Conservation (phyloP, 2,888 invertebrate genomes). For the Quadriops clusia region DNA sequence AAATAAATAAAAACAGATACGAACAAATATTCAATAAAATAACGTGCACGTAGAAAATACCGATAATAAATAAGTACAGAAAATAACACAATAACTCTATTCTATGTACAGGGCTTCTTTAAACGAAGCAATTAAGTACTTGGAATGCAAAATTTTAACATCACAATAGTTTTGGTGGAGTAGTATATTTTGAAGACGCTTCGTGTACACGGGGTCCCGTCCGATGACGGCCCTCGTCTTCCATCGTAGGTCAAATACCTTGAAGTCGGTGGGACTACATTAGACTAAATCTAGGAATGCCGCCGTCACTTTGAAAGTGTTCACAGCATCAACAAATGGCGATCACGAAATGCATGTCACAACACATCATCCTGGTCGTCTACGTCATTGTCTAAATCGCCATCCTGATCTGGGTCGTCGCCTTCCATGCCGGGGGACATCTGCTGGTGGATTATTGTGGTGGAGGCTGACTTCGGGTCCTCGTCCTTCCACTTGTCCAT, state of each 20-base stretch:
- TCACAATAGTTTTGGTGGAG: too few relatives aligned
- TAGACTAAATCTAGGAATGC: constrained; percentile 25
- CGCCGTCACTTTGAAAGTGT: constrained; percentile 30
- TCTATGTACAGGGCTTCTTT: too few relatives aligned
- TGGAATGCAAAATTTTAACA: too few relatives aligned
- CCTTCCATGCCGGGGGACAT: constrained; percentile 37
- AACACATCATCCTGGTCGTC: constrained; percentile 47
- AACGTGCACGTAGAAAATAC: too few relatives aligned
- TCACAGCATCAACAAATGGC: constrained; percentile 38
- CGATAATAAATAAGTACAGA: too few relatives aligned
- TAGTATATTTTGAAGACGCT: too few relatives aligned
- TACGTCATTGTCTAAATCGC: constrained; percentile 42
- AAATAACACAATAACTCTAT: too few relatives aligned
- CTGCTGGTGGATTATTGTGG: constrained; percentile 33
- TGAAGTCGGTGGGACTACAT: constrained; percentile 24
- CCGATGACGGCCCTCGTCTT: too few relatives aligned
- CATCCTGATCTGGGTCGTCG: constrained; percentile 36
- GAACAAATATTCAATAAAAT: too few relatives aligned
- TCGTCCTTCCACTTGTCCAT: constrained; percentile 99
- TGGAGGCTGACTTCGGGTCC: constrained; percentile 51
- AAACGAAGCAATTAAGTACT: too few relatives aligned
- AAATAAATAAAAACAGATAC: too few relatives aligned
- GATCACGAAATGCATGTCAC: constrained; percentile 40
- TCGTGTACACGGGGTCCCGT: too few relatives aligned
- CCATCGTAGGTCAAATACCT: constrained; percentile 20